Evolutionary conservation across 2,113 vertebrate genomes (phyloP), one percentile per base, ranked within the genome.

Genomic region (Mirza zaza): DNA sequence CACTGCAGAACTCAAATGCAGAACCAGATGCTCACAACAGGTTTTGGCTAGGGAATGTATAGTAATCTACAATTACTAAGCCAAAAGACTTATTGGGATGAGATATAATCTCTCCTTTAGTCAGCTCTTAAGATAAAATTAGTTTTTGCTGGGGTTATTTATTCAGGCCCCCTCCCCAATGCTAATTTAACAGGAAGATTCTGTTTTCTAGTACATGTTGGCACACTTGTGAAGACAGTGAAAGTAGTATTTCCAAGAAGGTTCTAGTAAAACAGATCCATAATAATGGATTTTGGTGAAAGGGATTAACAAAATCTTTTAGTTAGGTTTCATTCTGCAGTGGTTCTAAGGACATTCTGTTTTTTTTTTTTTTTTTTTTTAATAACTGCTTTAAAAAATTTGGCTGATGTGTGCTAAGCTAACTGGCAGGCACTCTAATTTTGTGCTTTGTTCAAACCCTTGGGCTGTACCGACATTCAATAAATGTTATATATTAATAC

Each of bases 401-500:
- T 93, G 86, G 63, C 91, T 79, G 34, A 70, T 48, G 17, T 61
- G 29, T 67, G 55, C 67, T 91, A 96, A 96, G 50, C 80, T 95
- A 81, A 94, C 84, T 95, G 76, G 90, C 34, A 96, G 67, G 11
- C 48, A 67, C 76, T 96, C 6, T 96, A 86, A 93, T 93, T 92
- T 77, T 95, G 94, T 90, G 71, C 55, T 97, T 96, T 96, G 73
- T 91, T 95, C 67, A 90, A 77, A 93, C 96, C 89, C 81, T 73
- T 75, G 77, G 79, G 85, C 55, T 95, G 52, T 39, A 32, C 42
- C 91, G 80, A 80, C 89, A 95, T 94, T 97, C 52, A 95, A 61
- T 96, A 94, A 96, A 86, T 81, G 79, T 81, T 94, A 87, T 68
- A 68, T 96, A 85, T 96, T 97, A 97, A 97, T 96, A 97, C 75